Evolutionary conservation across 2,888 invertebrate genomes (phyloP).

Genomic region (Cantharis rufa): DNA sequence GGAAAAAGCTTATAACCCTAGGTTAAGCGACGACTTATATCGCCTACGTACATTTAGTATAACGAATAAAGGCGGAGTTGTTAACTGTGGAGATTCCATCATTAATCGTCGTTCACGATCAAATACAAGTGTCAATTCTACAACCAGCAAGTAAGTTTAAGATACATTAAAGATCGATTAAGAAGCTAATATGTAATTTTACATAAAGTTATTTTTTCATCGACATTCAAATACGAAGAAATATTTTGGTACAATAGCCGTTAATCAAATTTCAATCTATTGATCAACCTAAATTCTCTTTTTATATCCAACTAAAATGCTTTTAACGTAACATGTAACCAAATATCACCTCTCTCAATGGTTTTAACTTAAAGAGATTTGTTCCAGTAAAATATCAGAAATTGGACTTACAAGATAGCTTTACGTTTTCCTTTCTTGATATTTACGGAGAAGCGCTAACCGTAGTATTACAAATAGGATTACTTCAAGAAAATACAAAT

Average conservation of each 20-base stretch:
- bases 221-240: not conserved
- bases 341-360: not conserved
- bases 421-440: not conserved
- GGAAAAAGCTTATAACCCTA: slow-evolving; percentile 84
- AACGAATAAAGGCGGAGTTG: slow-evolving; percentile 83
- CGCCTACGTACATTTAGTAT: slow-evolving; percentile 84
- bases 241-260: not conserved
- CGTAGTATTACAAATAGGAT: not conserved
- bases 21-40: slow-evolving; percentile 82
- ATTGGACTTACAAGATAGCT: not conserved
- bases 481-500: not conserved
- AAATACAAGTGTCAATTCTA: slow-evolving; percentile 86
- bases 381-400: not conserved
- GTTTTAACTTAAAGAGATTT: not conserved
- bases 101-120: slow-evolving; percentile 83
- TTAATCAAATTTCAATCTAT: not conserved
- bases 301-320: not conserved
- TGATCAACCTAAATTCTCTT: not conserved
- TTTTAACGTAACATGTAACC: not conserved
- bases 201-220: not conserved
- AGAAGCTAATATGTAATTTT: not conserved
- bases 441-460: not conserved
- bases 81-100: slow-evolving; percentile 89
- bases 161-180: not conserved
- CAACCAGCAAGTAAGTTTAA: slow-evolving; percentile 71